These are phyloP conservation scores for Pseudorhombus dupliciocellatus DNA, from an alignment of 2,113 vertebrate species.

Conservation along the genomic window DNA sequence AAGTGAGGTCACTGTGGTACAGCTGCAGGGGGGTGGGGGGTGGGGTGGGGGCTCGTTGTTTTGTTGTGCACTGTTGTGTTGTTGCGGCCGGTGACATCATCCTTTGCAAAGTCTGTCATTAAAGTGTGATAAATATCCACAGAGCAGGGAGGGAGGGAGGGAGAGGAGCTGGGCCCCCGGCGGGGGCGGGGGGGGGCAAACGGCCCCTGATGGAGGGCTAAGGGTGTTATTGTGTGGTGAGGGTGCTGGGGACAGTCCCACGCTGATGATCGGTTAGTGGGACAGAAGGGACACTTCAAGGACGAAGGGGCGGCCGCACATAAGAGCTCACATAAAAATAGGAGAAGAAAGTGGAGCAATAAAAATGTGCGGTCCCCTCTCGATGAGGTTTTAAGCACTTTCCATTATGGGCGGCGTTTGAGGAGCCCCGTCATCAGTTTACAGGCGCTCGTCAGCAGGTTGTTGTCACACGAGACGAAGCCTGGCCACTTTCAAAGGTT, in stretches of 20 bases:
- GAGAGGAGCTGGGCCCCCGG: conserved; percentile 23
- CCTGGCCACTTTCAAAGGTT: conserved; percentile 48
- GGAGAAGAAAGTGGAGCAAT: conserved; percentile 55
- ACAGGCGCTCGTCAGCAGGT: conserved; percentile 58
- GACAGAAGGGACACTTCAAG: conserved; percentile 32
- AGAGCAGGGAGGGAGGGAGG: conserved; percentile 19
- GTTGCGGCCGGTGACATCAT: conserved; percentile 68
- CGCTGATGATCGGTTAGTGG: conserved; percentile 54
- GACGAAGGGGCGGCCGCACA: conserved; percentile 47
- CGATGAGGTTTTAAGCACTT: conserved; percentile 54
- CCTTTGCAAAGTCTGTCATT: conserved; percentile 71
- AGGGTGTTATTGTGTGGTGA: conserved; percentile 63
- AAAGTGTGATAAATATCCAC: conserved; percentile 61
- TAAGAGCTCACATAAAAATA: conserved; percentile 62
- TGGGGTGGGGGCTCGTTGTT: no score
- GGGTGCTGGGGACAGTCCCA: conserved; percentile 50
- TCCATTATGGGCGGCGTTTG: conserved; percentile 55
- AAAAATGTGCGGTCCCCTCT: conserved; percentile 60
- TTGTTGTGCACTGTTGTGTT: conserved; percentile 65
- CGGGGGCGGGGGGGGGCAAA: no score
- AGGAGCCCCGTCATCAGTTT: conserved; percentile 59
- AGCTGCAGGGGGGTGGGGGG: no score
- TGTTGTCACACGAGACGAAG: conserved; percentile 55
- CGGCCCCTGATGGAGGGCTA: conserved; percentile 46
- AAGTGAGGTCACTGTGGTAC: conserved; percentile 64